phyloP scores from a whole-genome alignment of 2,888 invertebrate genomes.

The Nephrotoma flavescens region DNA sequence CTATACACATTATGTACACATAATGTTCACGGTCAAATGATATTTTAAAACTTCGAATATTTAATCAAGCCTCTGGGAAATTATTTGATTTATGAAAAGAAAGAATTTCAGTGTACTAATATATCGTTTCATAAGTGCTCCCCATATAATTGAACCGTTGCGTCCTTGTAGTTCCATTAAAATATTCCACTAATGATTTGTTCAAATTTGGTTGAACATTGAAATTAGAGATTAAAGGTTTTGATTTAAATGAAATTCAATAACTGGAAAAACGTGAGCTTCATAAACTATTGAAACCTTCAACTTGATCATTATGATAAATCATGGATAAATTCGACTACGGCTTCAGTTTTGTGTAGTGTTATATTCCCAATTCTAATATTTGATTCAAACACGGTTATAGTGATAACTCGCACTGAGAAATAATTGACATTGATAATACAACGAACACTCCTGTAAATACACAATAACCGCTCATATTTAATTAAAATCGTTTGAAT shows the following conservation, averaged over 20 bases:
- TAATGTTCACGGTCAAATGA: not conserved
- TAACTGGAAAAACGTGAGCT: not conserved
- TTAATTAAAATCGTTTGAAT: no score
- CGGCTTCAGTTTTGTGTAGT: no score
- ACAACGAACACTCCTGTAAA: no score
- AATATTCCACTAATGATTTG: not conserved
- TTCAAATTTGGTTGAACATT: not conserved
- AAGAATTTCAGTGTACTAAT: not conserved
- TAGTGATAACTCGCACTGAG: no score
- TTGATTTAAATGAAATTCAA: not conserved
- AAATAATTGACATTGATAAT: no score
- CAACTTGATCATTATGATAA: not conserved
- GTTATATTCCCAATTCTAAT: no score
- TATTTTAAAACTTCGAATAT: not conserved
- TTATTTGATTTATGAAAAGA: not conserved
- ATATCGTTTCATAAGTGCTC: not conserved
- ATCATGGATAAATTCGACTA: no score
- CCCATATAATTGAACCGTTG: not conserved
- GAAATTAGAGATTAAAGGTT: not conserved
- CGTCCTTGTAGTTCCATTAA: not conserved
- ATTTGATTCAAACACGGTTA: no score
- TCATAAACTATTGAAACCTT: not conserved
- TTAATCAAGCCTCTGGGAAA: not conserved
- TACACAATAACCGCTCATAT: no score
- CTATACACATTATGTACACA: not conserved